Evolutionary conservation across 1,140 invertebrate species (phyloP).

Genomic region (Caerostris darwini): DNA sequence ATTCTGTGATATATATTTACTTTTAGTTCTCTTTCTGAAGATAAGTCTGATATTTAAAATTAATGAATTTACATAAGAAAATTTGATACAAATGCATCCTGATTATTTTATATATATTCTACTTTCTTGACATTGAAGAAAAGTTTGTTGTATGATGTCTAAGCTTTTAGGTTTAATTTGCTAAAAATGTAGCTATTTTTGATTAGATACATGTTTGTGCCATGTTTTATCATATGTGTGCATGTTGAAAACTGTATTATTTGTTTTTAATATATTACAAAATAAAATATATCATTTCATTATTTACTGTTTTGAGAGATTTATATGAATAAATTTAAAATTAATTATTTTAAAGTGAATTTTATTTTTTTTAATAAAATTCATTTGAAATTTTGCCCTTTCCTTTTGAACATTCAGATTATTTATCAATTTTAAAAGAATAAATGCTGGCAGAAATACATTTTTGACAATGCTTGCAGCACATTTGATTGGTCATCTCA

Average conservation of each 20-base stretch:
- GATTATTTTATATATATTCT: background rate
- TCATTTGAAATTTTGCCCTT: no score
- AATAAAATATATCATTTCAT: slow-evolving; percentile 23
- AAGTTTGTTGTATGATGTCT: background rate
- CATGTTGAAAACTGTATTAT: background rate
- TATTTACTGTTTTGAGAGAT: background rate
- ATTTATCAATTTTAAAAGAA: no score
- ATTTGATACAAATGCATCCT: background rate
- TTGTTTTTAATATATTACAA: background rate
- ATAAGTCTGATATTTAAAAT: background rate
- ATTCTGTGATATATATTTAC: background rate
- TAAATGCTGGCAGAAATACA: no score
- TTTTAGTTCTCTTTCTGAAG: background rate
- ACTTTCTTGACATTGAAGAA: background rate
- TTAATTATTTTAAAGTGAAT: no score
- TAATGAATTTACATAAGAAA: background rate
- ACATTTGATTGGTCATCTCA: no score
- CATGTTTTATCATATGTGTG: slow-evolving; percentile 12
- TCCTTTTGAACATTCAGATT: no score
- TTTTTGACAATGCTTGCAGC: no score
- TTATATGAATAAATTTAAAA: background rate
- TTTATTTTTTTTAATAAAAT: no score
- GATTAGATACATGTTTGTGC: slow-evolving; percentile 16
- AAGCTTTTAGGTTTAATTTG: background rate
- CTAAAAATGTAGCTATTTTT: background rate